A percentile compares a stretch with the other conserved stretches of the same genome.
These are phyloP conservation scores for Pseudomyrmex sp. DNA, from an alignment of 1,140 invertebrate genomes.

Conservation along the genomic window DNA sequence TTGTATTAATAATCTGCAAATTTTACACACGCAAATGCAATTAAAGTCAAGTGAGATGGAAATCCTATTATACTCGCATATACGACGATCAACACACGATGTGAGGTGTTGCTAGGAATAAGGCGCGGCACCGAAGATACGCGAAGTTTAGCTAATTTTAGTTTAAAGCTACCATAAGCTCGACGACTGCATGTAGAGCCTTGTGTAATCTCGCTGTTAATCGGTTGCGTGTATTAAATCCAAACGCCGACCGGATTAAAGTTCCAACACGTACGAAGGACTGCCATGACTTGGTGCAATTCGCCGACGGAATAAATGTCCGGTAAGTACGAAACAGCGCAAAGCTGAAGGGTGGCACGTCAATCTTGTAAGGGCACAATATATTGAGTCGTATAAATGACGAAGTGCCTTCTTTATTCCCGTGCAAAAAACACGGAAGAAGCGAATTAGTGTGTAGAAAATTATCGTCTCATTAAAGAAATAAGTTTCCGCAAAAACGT, in stretches of 20 bases:
- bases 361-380: conserved; percentile 11
- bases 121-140: conserved; percentile 52
- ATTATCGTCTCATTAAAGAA: too few species aligned
- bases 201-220: conserved; percentile 57
- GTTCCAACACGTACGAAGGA: conserved; percentile 53
- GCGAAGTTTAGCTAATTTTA: conserved; percentile 61
- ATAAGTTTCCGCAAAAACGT: too few species aligned
- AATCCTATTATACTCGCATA: conserved; percentile 35
- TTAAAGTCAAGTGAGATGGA: conserved; percentile 44
- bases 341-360: conserved; percentile 10
- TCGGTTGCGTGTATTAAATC: conserved; percentile 61
- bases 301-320: conserved; percentile 47
- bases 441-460: too few species aligned
- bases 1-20: background rate
- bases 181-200: conserved; percentile 60
- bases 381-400: conserved; percentile 30
- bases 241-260: conserved; percentile 57
- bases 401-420: background rate
- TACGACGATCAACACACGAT: conserved; percentile 42
- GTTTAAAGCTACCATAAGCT: conserved; percentile 62
- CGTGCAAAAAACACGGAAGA: background rate
- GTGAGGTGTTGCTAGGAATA: conserved; percentile 41
- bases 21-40: background rate
- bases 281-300: conserved; percentile 56
- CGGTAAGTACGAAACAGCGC: conserved; percentile 35